Percentiles rank a stretch among this genome's conserved stretches.
These are phyloP conservation scores for Pogona vitticeps DNA, from an alignment of 2,113 vertebrate genomes.

Conservation along the genomic window DNA sequence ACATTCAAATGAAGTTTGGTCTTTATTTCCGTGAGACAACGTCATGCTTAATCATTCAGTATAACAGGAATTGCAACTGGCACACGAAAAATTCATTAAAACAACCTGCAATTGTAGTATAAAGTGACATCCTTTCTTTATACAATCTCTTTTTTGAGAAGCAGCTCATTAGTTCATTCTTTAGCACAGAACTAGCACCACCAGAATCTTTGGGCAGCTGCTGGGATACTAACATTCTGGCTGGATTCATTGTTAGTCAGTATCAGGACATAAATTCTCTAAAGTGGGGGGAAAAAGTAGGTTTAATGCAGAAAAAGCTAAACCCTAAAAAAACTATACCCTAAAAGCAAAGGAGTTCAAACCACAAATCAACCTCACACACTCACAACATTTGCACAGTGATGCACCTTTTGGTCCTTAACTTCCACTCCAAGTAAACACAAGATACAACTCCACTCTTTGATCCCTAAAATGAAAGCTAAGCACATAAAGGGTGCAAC, in stretches of 20 bases:
- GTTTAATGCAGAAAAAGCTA: too few relatives aligned
- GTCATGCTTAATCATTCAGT: conserved; percentile 59
- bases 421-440: too few relatives aligned
- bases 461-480: too few relatives aligned
- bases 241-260: too few relatives aligned
- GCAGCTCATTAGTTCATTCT: conserved; percentile 26
- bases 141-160: conserved; percentile 48
- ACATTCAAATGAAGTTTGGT: conserved; percentile 51
- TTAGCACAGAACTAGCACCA: background rate
- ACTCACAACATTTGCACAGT: too few relatives aligned
- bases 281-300: too few relatives aligned
- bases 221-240: background rate
- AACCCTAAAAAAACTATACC: too few relatives aligned
- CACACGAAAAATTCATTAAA: conserved; percentile 39
- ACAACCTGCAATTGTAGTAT: conserved; percentile 49
- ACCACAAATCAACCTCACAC: too few relatives aligned
- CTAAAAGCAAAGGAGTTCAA: too few relatives aligned
- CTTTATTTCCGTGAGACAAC: conserved; percentile 53
- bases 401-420: too few relatives aligned
- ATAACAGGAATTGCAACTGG: conserved; percentile 39
- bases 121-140: conserved; percentile 26
- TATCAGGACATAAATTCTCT: background rate
- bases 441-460: too few relatives aligned
- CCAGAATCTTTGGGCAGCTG: background rate
- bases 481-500: too few relatives aligned